Base-by-base conservation (phyloP, 2,113 vertebrate species). In the Sinocyclocheilus anshuiensis region DNA sequence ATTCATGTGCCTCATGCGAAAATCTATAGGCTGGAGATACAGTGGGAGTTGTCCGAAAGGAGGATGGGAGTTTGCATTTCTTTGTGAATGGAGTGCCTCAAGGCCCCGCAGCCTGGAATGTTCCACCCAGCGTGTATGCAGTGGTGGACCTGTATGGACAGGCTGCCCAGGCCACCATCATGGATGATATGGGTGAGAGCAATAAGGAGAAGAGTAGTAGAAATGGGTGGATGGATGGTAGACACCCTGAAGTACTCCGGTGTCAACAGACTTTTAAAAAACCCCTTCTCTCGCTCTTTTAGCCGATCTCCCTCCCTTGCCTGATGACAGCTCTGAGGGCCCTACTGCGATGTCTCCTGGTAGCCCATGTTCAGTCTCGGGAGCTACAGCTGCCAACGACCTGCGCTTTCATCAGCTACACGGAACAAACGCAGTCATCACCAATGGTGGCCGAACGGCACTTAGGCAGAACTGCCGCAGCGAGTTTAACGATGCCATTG, bases 121-220 rank as follows among this genome's bases (percentile, higher is more conserved):
- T 98, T 0, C 97, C 97, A 0, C 93, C 97, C 4, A 97, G 92
- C 0, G 94, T 98, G 79, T 98, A 97, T 2, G 97, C 97, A 0
- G 97, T 98, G 10, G 97, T 98, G 1, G 97, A 98, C 88, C 95
- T 98, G 45, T 98, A 98, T 0, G 97, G 97, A 6, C 97, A 98
- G 90, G 97, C 97, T 0, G 97, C 97, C 6, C 97, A 98, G 89
- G 97, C 97, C 84, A 98, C 97, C 88, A 97, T 98, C 86, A 95
- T 98, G 91, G 97, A 97, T 2, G 97, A 97, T 90, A 93, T 96
- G 87, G 97, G 97, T 98, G 90, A 95, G 84, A 57, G 36, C 53
- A 53, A 53, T 65, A 22, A 29, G 42, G 22, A 69, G 50, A 39
- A 15, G 29, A 33, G 29, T 33, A 4, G 6, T 39, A 22, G 81